Percentiles rank a stretch among this genome's conserved stretches.
phyloP scores from a whole-genome alignment of 2,888 invertebrate species.

The Idaea biselata region DNA sequence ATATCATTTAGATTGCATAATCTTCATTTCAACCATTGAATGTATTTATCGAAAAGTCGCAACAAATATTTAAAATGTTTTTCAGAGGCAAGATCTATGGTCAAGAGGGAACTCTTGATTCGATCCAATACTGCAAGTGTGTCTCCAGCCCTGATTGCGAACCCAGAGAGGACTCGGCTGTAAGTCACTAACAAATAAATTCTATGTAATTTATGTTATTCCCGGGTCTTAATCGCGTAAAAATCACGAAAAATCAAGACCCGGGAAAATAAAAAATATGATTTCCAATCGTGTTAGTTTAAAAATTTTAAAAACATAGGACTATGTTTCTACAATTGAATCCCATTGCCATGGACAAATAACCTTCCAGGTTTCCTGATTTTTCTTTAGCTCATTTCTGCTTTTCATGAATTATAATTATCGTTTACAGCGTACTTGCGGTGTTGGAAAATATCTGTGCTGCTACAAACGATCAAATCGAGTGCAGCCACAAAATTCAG shows the following conservation, averaged over 20 bases:
- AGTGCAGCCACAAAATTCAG: conserved; percentile 36
- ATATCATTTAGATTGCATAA: no score
- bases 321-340: no score
- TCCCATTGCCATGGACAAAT: no score
- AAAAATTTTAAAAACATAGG: no score
- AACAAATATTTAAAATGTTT: conserved; percentile 5
- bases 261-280: no score
- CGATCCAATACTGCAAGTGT: conserved; percentile 62
- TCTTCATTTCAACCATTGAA: no score
- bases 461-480: conserved; percentile 75
- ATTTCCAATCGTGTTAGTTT: no score
- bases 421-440: conserved; percentile 81
- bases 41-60: background rate
- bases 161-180: conserved; percentile 44
- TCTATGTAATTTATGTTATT: no score
- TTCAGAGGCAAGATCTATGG: conserved; percentile 27
- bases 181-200: conserved; percentile 34
- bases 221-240: no score
- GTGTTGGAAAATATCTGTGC: conserved; percentile 82
- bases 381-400: no score
- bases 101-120: conserved; percentile 56
- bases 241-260: no score
- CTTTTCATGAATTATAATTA: background rate
- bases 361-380: no score
- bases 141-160: conserved; percentile 50